Conservation (phyloP, 1,140 invertebrate species). For the Drosophila suzukii region DNA sequence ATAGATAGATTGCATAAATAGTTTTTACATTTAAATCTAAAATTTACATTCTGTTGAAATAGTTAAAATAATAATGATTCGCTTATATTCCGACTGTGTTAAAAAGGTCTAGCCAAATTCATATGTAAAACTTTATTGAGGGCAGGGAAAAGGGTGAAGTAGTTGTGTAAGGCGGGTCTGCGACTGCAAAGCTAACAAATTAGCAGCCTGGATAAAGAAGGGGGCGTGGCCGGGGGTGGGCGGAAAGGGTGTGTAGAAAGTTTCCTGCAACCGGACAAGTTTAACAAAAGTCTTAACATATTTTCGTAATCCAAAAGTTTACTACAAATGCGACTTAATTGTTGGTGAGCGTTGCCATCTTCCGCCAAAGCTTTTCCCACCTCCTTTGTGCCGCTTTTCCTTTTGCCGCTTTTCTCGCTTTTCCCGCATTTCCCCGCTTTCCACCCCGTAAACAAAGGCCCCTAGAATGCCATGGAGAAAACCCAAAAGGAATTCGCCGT, state of each 20-base stretch:
- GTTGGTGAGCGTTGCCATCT: slow-evolving; percentile 60
- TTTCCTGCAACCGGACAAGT: slow-evolving; percentile 70
- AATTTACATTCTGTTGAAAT: slow-evolving; percentile 1
- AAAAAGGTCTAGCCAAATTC: slow-evolving; percentile 51
- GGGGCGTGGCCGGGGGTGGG: neutral
- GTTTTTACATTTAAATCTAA: neutral
- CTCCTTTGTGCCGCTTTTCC: slow-evolving; percentile 6
- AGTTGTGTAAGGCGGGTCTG: neutral
- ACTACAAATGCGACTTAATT: slow-evolving; percentile 80
- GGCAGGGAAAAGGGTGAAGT: slow-evolving; percentile 19
- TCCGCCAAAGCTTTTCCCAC: slow-evolving; percentile 29
- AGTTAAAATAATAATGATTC: neutral
- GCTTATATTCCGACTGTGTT: slow-evolving; percentile 1
- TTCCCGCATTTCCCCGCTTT: slow-evolving; percentile 2
- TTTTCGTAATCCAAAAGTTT: slow-evolving; percentile 79
- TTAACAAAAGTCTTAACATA: slow-evolving; percentile 81
- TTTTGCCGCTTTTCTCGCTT: neutral
- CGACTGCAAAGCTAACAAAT: slow-evolving; percentile 53
- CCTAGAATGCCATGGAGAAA: slow-evolving; percentile 20
- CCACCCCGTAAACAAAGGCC: slow-evolving; percentile 46
- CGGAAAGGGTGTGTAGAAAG: slow-evolving; percentile 20
- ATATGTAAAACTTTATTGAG: slow-evolving; percentile 70
- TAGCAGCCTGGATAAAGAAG: slow-evolving; percentile 31
- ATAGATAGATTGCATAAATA: too few relatives aligned
- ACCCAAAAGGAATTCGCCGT: slow-evolving; percentile 58